Evolutionary conservation across 2,888 invertebrate genomes (phyloP).

Genomic region (Aleiodes leptofemur): DNA sequence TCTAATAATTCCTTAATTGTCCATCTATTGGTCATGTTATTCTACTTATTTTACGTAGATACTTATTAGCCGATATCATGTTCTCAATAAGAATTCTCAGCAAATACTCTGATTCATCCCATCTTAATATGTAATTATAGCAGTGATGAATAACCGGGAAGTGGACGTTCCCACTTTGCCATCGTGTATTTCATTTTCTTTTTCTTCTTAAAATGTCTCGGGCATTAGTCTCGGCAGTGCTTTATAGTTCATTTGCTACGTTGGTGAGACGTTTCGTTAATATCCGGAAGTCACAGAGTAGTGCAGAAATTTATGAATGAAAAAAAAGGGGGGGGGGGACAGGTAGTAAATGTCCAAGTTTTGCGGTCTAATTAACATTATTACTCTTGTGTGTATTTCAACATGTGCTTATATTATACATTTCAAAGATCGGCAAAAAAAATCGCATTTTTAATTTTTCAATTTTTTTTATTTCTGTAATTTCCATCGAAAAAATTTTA

Average conservation of each 20-base stretch:
- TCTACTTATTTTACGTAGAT: not conserved
- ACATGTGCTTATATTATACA: slow-evolving; percentile 8
- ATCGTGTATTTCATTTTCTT: slow-evolving; percentile 15
- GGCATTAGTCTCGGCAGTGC: not conserved
- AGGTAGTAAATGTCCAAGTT: not conserved
- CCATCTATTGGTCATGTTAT: too few species aligned
- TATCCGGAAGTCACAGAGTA: not conserved
- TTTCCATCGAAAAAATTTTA: too few species aligned
- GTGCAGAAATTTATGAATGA: slow-evolving; percentile 4
- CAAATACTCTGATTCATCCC: slow-evolving; percentile 17
- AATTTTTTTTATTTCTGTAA: too few species aligned
- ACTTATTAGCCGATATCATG: not conserved
- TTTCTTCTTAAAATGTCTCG: slow-evolving; percentile 12
- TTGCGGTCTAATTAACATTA: slow-evolving; percentile 51
- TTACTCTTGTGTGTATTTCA: slow-evolving; percentile 12
- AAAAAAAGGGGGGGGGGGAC: not conserved
- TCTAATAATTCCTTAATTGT: too few species aligned
- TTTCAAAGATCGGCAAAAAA: too few species aligned
- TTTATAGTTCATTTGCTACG: not conserved
- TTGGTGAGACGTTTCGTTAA: not conserved
- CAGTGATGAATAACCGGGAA: slow-evolving; percentile 43
- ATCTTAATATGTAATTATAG: slow-evolving; percentile 28
- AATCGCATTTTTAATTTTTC: too few species aligned
- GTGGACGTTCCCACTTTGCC: slow-evolving; percentile 33
- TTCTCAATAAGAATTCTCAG: not conserved